Evolutionary conservation across 2,888 invertebrate genomes (phyloP), one percentile per base, ranked within the genome.

Genomic region (Leptogaster cylindrica): DNA sequence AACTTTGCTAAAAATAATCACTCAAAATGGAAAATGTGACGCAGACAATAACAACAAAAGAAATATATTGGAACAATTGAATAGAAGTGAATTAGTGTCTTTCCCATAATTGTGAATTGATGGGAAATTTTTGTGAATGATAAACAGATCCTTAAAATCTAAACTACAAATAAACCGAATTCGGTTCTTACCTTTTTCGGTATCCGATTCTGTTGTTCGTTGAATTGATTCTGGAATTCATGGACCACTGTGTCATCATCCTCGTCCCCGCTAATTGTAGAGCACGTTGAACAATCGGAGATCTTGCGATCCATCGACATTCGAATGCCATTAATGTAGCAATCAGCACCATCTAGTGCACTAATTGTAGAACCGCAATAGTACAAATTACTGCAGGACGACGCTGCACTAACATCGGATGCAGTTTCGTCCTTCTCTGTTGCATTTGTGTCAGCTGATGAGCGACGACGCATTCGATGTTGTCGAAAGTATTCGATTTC

Each of bases 281-380:
- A 90, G 75, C 88, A 89, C 2, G 88, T 89, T 5, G 90, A 90
- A 76, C 91, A 91, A 69, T 89, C 88, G 1, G 91, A 91, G 66
- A 84, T 82, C 76, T 89, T 88, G 64, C 89, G 81, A 39, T 87
- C 87, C 66, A 79, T 71, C 0, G 89, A 86, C 10, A 87, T 86
- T 71, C 85, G 81, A 0, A 84, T 82, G 55, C 85, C 80, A 52
- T 79, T 78, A 10, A 78, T 75, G 71, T 81, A 84, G 65, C 78
- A 78, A 63, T 85, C 85, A 51, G 82, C 79, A 27, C 79, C 79
- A 68, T 85, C 85, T 68, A 86, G 76, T 14, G 82, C 83, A 71
- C 85, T 84, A 14, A 85, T 83, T 58, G 83, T 84, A 31, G 85
- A 85, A 31, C 84, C 85, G 71, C 84, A 84, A 73, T 84, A 84